These are phyloP conservation scores for Alexandromys oeconomus DNA, from an alignment of 2,797 vertebrate species.

Conservation along the genomic window DNA sequence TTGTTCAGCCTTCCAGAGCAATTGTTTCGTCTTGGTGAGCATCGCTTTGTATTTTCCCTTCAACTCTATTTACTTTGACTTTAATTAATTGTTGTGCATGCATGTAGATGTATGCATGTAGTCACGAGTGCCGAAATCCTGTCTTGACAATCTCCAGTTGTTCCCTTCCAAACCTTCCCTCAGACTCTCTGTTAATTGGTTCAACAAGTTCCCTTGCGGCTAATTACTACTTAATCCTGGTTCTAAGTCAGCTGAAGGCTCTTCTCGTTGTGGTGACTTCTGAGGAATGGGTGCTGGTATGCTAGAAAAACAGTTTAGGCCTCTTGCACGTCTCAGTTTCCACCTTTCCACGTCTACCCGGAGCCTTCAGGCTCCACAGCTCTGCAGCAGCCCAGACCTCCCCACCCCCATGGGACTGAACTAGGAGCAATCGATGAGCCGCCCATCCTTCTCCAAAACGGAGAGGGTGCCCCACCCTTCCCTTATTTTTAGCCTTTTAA, in stretches of 20 bases:
- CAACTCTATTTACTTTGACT: background rate
- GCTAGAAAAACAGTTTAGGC: background rate
- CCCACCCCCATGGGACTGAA: background rate
- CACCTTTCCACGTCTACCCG: background rate
- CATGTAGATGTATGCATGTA: background rate
- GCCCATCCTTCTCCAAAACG: background rate
- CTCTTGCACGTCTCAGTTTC: background rate
- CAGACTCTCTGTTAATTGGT: background rate
- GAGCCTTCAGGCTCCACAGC: background rate
- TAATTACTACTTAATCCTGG: background rate
- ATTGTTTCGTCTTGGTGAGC: background rate
- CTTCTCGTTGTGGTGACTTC: background rate
- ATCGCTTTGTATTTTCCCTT: conserved; percentile 31
- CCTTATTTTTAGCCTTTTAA: background rate
- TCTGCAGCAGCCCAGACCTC: background rate
- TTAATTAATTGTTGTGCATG: background rate
- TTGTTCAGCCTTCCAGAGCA: background rate
- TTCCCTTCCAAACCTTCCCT: conserved; percentile 34
- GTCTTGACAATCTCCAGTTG: background rate
- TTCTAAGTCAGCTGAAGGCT: background rate
- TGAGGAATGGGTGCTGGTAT: background rate
- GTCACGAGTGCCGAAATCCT: background rate
- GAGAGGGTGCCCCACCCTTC: background rate
- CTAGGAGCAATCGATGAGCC: background rate
- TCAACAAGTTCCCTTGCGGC: background rate